A percentile compares a stretch with the other conserved stretches of the same genome.
Evolutionary conservation across 1,140 invertebrate genomes (phyloP).

Genomic region (Littorina saxatilis): DNA sequence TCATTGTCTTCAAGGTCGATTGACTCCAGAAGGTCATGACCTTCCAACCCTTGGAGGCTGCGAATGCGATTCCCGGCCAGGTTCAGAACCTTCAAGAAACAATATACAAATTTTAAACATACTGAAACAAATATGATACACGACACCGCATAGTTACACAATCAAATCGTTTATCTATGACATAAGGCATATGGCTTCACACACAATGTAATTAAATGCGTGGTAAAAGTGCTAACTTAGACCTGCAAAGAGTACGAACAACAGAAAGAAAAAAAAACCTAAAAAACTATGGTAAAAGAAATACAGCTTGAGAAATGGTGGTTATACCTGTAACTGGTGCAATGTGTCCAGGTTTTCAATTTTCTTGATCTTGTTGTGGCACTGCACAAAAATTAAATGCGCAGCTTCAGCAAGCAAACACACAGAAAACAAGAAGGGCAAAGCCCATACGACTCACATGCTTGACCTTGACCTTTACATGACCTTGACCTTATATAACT

Average conservation of each 20-base stretch:
- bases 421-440: too few species aligned
- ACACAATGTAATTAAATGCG: neutral
- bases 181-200: neutral
- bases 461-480: too few species aligned
- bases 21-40: slow-evolving; percentile 67
- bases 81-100: slow-evolving; percentile 50
- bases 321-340: slow-evolving; percentile 61
- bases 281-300: neutral
- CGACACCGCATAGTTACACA: too few species aligned
- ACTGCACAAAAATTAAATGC: slow-evolving; percentile 61
- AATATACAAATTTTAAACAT: too few species aligned
- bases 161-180: too few species aligned
- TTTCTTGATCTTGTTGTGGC: slow-evolving; percentile 70
- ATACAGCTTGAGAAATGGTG: too few species aligned
- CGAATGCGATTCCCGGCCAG: slow-evolving; percentile 72
- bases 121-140: too few species aligned
- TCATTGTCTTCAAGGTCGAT: slow-evolving; percentile 74
- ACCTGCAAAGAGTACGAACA: neutral
- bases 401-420: neutral
- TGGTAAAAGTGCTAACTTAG: neutral
- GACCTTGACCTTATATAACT: too few species aligned
- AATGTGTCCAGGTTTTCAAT: slow-evolving; percentile 72
- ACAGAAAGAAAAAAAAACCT: neutral
- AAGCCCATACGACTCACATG: too few species aligned
- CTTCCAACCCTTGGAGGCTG: slow-evolving; percentile 69